Conservation (phyloP, 2,113 vertebrate genomes). For the Melanerpes aurifrons region DNA sequence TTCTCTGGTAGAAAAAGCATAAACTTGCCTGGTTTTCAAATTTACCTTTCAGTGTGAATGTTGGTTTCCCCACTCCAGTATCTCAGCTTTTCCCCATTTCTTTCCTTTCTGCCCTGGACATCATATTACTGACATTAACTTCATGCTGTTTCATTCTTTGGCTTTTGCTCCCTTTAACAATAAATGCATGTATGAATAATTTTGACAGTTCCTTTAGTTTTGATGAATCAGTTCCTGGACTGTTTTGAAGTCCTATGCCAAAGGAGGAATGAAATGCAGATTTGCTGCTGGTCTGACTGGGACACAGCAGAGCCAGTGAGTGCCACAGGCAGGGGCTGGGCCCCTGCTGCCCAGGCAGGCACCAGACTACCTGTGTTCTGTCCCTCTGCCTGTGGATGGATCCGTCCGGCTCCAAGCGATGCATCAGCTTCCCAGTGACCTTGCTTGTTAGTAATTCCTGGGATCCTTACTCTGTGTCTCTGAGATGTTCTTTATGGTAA, state of each 20-base stretch:
- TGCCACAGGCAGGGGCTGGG: rapidly evolving
- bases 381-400: neutral
- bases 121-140: slow-evolving; percentile 54
- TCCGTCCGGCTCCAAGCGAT: neutral
- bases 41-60: slow-evolving; percentile 60
- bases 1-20: neutral
- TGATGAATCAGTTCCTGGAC: slow-evolving; percentile 11
- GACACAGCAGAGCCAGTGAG: neutral
- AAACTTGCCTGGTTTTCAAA: slow-evolving; percentile 63
- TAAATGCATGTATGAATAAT: slow-evolving; percentile 68
- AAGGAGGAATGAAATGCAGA: slow-evolving; percentile 14
- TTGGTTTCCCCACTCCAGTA: slow-evolving; percentile 55
- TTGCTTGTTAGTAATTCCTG: neutral
- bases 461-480: neutral
- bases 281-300: neutral
- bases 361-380: rapidly evolving
- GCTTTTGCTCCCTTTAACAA: slow-evolving; percentile 68
- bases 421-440: neutral
- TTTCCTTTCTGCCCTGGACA: slow-evolving; percentile 30
- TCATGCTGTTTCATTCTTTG: slow-evolving; percentile 55
- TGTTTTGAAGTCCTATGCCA: slow-evolving; percentile 54
- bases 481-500: slow-evolving; percentile 23
- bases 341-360: neutral
- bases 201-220: slow-evolving; percentile 64
- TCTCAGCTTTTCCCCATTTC: neutral